Base-by-base conservation (phyloP, 1,140 invertebrate species). In the Reticulitermes speratus region DNA sequence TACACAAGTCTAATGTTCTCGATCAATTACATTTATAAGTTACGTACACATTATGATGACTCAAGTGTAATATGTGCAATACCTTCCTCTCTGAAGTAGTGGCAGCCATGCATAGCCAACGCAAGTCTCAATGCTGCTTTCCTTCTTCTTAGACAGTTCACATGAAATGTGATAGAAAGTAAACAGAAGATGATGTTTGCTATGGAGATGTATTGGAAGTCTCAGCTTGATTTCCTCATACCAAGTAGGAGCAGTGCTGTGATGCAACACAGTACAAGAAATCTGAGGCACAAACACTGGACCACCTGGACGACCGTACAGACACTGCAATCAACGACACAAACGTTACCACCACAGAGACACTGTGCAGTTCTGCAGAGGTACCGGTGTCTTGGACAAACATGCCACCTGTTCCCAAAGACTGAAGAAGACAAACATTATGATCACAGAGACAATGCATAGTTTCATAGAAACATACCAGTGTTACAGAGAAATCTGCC, bases 91-190 rank as follows among this genome's bases (percentile, higher is more conserved):
- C 88, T 94, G 93, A 38, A 98, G 90, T 30, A 98, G 92, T 6
- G 97, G 96, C 83, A 97, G 89, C 97, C 98, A 99, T 16, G 97
- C 94, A 91, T 97, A 98, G 0, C 98, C 98, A 86, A 99, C 96
- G 87, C 96, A 95, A 86, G 94, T 96, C 90, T 98, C 97, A 55
- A 97, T 94, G 2, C 94, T 93, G 25, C 94, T 93, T 87, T 96
- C 95, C 88, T 95, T 95, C 89, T 96, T 96, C 90, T 97, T 97
- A 85, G 95, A 94, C 88, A 96, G 93, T 91, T 97, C 96, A 88
- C 97, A 97, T 32, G 96, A 96, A 87, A 98, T 95, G 89, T 98
- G 97, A 89, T 96, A 95, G 90, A 98, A 98, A 7, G 96, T 97
- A 90, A 98, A 98, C 8, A 98, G 92, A 38, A 98, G 89, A 89